Evolutionary conservation across 2,888 invertebrate species (phyloP), one percentile per base, ranked within the genome.

Genomic region (Epistrophe grossulariae): DNA sequence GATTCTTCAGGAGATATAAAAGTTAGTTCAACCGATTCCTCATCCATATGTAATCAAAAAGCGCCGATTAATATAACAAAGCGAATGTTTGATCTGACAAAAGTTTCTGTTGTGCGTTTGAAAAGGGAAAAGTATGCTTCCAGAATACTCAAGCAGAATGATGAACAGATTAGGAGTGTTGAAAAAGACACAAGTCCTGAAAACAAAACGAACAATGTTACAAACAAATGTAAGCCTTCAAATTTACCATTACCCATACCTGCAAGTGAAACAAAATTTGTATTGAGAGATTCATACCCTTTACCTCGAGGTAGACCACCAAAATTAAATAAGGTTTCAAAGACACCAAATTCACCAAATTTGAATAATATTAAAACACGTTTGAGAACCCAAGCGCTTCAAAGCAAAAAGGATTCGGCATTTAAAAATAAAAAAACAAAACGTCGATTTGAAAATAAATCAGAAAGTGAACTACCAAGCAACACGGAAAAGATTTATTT

Each of bases 401-500:
- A 62, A 59, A 52, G 48, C 2, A 60, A 85, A 89, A 90, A 9
- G 93, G 94, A 91, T 91, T 93, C 24, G 91, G 17, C 89, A 91
- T 48, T 91, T 91, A 57, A 90, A 91, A 43, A 92, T 91, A 76
- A 90, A 91, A 59, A 90, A 91, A 15, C 91, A 28, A 70, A 70
- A 91, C 77, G 88, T 88, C 4, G 90, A 90, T 43, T 81, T 57
- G 13, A 92, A 92, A 3, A 92, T 91, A 40, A 95, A 95, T 91
- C 31, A 2, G 64, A 80, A 8, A 24, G 68, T n/a, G 79, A 83
- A 11, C 4, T 68, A 13, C 94, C 95, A 55, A 95, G 95, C 90
- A 96, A 96, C 90, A 94, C 95, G 0, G 79, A 82, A 35, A 76
- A 79, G 43, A 13, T 92, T 10, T 89, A 89, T 77, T 80, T 97